These are phyloP conservation scores for Drosophila ambigua DNA, from an alignment of 1,140 invertebrate species.

Conservation along the genomic window DNA sequence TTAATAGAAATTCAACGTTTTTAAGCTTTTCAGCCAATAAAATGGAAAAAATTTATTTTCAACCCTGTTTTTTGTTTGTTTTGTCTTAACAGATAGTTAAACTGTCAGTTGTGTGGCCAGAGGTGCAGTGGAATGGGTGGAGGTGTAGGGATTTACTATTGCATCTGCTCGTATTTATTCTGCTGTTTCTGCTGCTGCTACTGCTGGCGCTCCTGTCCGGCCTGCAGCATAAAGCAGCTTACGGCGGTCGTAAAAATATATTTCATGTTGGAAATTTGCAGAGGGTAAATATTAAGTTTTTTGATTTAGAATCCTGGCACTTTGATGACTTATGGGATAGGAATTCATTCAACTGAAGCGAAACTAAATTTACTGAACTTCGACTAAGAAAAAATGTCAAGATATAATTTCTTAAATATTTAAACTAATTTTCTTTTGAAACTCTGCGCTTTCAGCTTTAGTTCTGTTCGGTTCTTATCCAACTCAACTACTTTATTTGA, in stretches of 20 bases:
- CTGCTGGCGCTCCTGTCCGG: not conserved
- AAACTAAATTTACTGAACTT: not conserved
- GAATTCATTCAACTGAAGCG: slow-evolving; percentile 14
- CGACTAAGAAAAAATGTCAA: slow-evolving; percentile 1
- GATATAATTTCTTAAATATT: slow-evolving; percentile 1
- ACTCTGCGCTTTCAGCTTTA: too few species aligned
- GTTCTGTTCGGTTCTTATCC: not conserved
- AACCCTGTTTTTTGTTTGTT: slow-evolving; percentile 7
- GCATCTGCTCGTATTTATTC: slow-evolving; percentile 58
- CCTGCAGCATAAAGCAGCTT: slow-evolving; percentile 51
- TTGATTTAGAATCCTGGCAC: slow-evolving; percentile 37
- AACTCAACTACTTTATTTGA: not conserved
- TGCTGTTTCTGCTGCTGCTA: slow-evolving; percentile 7
- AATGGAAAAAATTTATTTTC: slow-evolving; percentile 53
- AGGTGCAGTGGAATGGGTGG: slow-evolving; percentile 11
- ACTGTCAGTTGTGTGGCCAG: slow-evolving; percentile 47
- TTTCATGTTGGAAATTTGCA: slow-evolving; percentile 8
- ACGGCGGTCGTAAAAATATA: slow-evolving; percentile 48
- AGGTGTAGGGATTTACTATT: slow-evolving; percentile 24
- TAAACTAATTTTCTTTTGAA: not conserved
- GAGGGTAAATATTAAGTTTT: slow-evolving; percentile 32
- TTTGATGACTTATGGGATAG: slow-evolving; percentile 7
- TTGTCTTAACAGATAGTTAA: slow-evolving; percentile 66
- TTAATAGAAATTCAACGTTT: slow-evolving; percentile 80
- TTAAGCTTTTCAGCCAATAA: slow-evolving; percentile 69